phyloP scores from a whole-genome alignment of 2,888 invertebrate genomes.

The Luffia ferchaultella region DNA sequence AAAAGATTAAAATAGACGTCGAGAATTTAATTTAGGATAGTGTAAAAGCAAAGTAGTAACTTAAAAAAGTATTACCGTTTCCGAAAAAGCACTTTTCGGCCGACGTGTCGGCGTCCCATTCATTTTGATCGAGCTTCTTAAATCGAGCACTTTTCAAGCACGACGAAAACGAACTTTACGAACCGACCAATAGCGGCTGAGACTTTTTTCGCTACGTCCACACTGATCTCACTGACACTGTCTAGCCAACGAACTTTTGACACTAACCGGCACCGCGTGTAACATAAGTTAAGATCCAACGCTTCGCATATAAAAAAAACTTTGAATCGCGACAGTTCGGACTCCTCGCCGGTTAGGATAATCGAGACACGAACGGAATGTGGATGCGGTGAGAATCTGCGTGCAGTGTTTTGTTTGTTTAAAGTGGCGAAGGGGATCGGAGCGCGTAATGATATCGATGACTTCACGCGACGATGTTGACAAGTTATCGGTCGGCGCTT shows the following conservation, averaged over 20 bases:
- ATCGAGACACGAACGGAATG: too few species aligned
- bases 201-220: constrained; percentile 28
- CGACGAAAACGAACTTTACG: too few species aligned
- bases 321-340: too few species aligned
- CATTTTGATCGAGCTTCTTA: too few species aligned
- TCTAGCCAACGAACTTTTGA: not conserved
- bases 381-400: constrained; percentile 1
- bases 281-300: too few species aligned
- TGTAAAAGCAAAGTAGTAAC: too few species aligned
- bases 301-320: too few species aligned
- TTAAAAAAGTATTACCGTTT: too few species aligned
- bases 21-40: too few species aligned
- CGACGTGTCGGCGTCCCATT: constrained; percentile 57
- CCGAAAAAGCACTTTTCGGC: constrained; percentile 57
- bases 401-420: constrained; percentile 7
- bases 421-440: constrained; percentile 8
- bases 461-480: constrained; percentile 58
- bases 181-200: constrained; percentile 13
- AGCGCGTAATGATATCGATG: constrained; percentile 33
- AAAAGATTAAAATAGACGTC: too few species aligned
- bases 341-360: too few species aligned
- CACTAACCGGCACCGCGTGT: too few species aligned
- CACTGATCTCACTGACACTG: not conserved
- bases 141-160: constrained; percentile 2
- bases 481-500: constrained; percentile 61